Evolutionary conservation across 2,113 vertebrate species (phyloP).

Genomic region (Caranx ignobilis): DNA sequence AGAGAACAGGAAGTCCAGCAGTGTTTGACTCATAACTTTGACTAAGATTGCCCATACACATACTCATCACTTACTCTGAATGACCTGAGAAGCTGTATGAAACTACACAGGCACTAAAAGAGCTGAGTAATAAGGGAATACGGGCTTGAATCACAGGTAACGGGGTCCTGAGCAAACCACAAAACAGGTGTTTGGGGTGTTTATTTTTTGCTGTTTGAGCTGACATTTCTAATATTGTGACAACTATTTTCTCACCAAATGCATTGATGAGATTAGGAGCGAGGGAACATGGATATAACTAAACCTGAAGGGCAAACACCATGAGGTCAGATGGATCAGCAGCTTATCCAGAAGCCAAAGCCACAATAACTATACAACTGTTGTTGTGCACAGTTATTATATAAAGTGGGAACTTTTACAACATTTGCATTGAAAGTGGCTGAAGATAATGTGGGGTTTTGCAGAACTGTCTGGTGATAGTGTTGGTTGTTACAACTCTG

Average conservation of each 20-base stretch:
- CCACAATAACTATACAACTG: not conserved
- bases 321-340: too few relatives aligned
- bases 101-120: not conserved
- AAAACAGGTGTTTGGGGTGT: not conserved
- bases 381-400: not conserved
- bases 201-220: too few relatives aligned
- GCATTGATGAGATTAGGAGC: too few relatives aligned
- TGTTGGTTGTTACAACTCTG: conserved; percentile 19
- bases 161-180: not conserved
- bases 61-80: not conserved
- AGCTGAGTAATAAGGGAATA: not conserved
- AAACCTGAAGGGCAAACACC: too few relatives aligned
- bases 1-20: not conserved
- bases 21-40: conserved; percentile 11
- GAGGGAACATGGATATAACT: too few relatives aligned
- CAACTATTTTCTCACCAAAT: too few relatives aligned
- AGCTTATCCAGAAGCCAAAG: not conserved
- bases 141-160: not conserved
- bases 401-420: not conserved
- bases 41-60: conserved; percentile 6
- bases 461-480: not conserved
- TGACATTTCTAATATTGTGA: too few relatives aligned
- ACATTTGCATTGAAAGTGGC: not conserved
- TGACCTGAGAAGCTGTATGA: not conserved
- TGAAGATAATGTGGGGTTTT: not conserved